Evolutionary conservation across 2,113 vertebrate species (phyloP), one percentile per base, ranked within the genome.

Genomic region (Peromyscus polionotus): DNA sequence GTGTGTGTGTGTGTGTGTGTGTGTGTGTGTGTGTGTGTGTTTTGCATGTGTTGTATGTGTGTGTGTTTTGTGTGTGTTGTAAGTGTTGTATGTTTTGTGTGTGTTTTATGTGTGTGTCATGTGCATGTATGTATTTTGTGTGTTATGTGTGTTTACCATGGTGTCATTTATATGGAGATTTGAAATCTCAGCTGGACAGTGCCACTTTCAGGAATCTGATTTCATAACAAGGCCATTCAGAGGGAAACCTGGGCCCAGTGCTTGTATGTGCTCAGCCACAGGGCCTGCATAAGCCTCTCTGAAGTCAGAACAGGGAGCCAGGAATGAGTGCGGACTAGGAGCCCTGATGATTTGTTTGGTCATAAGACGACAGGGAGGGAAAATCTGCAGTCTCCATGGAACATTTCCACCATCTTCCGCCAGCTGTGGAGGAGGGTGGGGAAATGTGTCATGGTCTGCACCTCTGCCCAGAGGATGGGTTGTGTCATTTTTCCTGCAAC

Each of bases 401-500:
- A 97, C 97, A 67, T 59, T 91, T 87, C 94, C 72, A 10, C 54
- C 24, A 76, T 93, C 88, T 86, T 51, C 81, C 75, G 91, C 77
- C 97, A 97, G 97, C 97, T 96, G 93, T 57, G 61, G 73, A 70
- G 17, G 61, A 84, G 91, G 3, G 59, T 54, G 0, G n/a, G 89
- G 83, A 91, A 96, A 97, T 97, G 51, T 89, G 94, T 90, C 95
- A 89, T 96, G 80, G 92, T 96, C 91, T 95, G 96, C 88, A 96
- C 93, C 83, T 91, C 96, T 96, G 97, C 96, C 97, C 97, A 96
- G 87, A 97, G 95, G 93, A 95, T 96, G 65, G 83, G 73, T 91
- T 96, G 88, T 95, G 94, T 97, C 95, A 93, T 97, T 97, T 98
- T 95, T 91, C 91, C 97, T 95, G 87, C 95, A 94, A 84, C 91